These are phyloP conservation scores for Nomada hirtipes DNA, from an alignment of 2,888 invertebrate genomes.

Conservation along the genomic window DNA sequence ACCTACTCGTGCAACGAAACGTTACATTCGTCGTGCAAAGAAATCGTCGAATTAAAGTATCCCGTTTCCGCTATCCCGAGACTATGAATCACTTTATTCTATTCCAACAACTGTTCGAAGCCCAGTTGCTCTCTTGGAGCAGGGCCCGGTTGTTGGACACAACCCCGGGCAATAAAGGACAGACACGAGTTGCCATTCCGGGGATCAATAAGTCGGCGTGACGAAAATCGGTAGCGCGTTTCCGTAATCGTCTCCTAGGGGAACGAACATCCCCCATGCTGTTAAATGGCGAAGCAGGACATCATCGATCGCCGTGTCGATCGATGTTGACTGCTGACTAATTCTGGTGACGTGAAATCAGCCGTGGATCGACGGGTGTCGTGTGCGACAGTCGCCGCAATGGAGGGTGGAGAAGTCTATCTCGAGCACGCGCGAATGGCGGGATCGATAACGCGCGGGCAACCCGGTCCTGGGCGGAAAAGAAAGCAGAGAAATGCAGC, in stretches of 20 bases:
- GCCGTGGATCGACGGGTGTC: constrained; percentile 65
- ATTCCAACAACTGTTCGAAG: background rate
- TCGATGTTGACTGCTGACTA: constrained; percentile 54
- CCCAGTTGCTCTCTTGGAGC: no score
- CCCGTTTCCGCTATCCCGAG: no score
- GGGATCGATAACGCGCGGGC: constrained; percentile 75
- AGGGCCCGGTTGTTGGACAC: no score
- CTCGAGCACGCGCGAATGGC: constrained; percentile 77
- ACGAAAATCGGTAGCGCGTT: background rate
- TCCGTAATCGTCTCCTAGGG: background rate
- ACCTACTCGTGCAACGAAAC: no score
- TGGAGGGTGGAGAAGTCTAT: constrained; percentile 56
- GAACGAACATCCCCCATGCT: background rate
- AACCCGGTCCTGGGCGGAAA: constrained; percentile 45
- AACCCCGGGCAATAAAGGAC: background rate
- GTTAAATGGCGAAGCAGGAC: constrained; percentile 47
- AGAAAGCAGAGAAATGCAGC: constrained; percentile 45
- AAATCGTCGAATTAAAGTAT: no score
- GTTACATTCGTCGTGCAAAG: no score
- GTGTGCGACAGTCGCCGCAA: constrained; percentile 45
- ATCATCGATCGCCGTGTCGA: constrained; percentile 61
- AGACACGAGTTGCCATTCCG: background rate
- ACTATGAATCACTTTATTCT: no score
- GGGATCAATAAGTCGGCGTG: constrained; percentile 15
- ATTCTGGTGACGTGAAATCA: constrained; percentile 69